A percentile compares a stretch with the other conserved stretches of the same genome.
Conservation (phyloP, 2,797 vertebrate species). For the Phalanger gymnotis region DNA sequence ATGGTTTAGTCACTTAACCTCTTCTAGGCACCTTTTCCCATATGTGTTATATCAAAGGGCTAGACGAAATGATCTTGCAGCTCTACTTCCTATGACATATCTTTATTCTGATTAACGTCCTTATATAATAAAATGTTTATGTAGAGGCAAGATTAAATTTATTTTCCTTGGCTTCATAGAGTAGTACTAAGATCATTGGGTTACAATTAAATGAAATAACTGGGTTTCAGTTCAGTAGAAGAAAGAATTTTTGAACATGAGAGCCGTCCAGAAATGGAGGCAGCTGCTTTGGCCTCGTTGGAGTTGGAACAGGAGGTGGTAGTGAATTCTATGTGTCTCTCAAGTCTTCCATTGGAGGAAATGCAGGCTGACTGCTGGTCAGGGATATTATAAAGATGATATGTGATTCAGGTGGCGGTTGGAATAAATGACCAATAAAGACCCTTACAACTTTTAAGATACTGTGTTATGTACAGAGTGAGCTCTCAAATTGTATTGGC, state of each 20-base stretch:
- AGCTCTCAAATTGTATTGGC: neutral
- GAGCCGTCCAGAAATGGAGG: neutral
- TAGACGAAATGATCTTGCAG: neutral
- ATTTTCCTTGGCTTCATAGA: neutral
- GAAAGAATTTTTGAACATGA: neutral
- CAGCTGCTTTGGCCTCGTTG: neutral
- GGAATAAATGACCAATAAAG: neutral
- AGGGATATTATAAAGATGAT: neutral
- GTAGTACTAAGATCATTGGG: neutral
- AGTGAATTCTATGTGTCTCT: no score
- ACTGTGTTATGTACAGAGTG: neutral
- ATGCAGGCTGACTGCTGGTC: neutral
- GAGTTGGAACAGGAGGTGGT: neutral
- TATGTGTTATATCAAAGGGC: neutral
- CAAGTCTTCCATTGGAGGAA: neutral
- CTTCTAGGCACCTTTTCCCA: neutral
- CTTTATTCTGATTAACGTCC: neutral
- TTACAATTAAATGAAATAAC: neutral
- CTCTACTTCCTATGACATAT: neutral
- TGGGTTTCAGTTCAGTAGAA: neutral
- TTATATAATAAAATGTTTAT: neutral
- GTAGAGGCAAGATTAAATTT: neutral
- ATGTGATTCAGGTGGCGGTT: neutral
- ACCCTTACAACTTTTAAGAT: neutral
- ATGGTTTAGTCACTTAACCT: neutral